These are phyloP conservation scores for Rhysida immarginata DNA, from an alignment of 1,140 invertebrate species.

Conservation along the genomic window DNA sequence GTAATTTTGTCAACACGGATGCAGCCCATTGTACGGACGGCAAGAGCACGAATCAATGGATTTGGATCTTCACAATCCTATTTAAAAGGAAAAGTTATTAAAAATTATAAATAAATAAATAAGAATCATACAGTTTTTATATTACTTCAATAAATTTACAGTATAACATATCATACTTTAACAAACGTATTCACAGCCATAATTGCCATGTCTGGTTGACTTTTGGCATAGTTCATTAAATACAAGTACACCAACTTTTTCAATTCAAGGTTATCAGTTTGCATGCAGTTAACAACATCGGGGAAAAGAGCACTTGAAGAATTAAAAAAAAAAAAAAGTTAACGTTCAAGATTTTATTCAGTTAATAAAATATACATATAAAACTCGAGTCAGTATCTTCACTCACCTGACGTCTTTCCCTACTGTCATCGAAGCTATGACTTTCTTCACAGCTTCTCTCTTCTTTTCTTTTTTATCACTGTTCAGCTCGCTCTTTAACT, in stretches of 20 bases:
- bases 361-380: not conserved
- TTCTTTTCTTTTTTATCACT: slow-evolving; percentile 99
- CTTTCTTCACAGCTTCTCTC: slow-evolving; percentile 99
- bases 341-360: not conserved
- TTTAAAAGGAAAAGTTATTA: slow-evolving; percentile 15
- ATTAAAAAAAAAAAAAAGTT: slow-evolving; percentile 11
- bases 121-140: slow-evolving; percentile 8
- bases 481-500: slow-evolving; percentile 96
- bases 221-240: slow-evolving; percentile 99
- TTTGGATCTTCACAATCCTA: slow-evolving; percentile 99
- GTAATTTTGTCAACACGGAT: slow-evolving; percentile 99
- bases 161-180: slow-evolving; percentile 48
- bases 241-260: slow-evolving; percentile 99
- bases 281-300: slow-evolving; percentile 99
- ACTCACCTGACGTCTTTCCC: slow-evolving; percentile 52
- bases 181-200: slow-evolving; percentile 99
- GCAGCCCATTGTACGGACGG: slow-evolving; percentile 99
- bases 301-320: slow-evolving; percentile 61
- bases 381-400: not conserved
- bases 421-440: slow-evolving; percentile 99
- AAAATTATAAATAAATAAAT: slow-evolving; percentile 1
- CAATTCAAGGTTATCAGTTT: slow-evolving; percentile 97
- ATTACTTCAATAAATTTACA: slow-evolving; percentile 2
- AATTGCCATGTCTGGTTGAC: slow-evolving; percentile 99
- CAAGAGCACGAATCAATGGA: slow-evolving; percentile 92